Conservation (phyloP, 2,797 vertebrate species). For the Stomatorhinus walkeri region DNA sequence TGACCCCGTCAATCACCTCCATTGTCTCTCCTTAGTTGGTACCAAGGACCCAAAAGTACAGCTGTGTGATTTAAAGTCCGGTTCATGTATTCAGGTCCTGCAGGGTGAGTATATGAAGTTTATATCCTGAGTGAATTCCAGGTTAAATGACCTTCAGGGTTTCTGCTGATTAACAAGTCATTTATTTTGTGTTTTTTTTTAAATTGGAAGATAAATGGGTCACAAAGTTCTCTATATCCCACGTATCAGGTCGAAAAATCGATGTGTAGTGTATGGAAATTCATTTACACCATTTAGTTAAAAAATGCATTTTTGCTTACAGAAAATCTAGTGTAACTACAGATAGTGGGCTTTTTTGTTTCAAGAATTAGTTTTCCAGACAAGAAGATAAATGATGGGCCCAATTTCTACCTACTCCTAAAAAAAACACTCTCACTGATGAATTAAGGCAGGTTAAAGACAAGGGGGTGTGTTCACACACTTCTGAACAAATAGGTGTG, state of each 20-base stretch:
- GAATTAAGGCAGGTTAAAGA: neutral
- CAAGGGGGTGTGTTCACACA: neutral
- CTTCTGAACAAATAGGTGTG: neutral
- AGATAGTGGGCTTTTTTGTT: neutral
- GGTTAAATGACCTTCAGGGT: neutral
- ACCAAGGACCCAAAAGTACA: slow-evolving; percentile 90
- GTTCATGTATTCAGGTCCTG: slow-evolving; percentile 85
- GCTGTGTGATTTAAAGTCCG: slow-evolving; percentile 95
- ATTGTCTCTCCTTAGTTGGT: slow-evolving; percentile 76
- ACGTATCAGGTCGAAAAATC: neutral
- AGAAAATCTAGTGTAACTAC: neutral
- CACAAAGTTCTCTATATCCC: neutral
- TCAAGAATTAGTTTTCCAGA: neutral
- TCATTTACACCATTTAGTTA: neutral
- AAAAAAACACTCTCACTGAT: neutral
- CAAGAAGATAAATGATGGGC: neutral
- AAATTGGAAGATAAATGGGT: neutral
- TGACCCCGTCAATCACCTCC: slow-evolving; percentile 21
- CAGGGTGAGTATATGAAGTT: slow-evolving; percentile 66
- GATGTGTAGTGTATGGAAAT: neutral
- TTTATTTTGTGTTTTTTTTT: neutral
- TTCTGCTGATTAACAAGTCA: neutral
- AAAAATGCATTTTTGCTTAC: neutral
- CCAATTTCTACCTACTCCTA: neutral
- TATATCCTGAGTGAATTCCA: neutral